Evolutionary conservation across 2,113 vertebrate genomes (phyloP).

Genomic region (Pica pica): DNA sequence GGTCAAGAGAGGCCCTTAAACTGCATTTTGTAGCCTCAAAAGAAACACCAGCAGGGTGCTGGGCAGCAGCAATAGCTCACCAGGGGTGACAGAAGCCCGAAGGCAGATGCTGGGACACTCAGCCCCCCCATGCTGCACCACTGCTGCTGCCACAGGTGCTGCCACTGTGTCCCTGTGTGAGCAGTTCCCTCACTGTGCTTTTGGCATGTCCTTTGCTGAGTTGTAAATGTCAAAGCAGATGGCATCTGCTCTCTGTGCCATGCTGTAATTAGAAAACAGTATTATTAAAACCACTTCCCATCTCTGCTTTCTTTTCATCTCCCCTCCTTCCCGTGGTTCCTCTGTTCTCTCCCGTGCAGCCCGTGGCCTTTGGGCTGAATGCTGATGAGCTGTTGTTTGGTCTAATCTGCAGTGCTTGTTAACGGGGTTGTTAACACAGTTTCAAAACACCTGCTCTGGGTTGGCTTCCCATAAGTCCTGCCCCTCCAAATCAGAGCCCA

Average conservation of each 20-base stretch:
- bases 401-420: constrained; percentile 14
- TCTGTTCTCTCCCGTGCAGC: not conserved
- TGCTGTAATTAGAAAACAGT: constrained; percentile 51
- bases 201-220: not conserved
- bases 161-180: accelerated
- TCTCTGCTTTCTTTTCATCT: constrained; percentile 31
- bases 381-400: constrained; percentile 34
- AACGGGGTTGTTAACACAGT: not conserved
- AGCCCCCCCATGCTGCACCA: accelerated
- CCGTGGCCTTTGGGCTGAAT: not conserved
- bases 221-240: not conserved
- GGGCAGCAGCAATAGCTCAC: not conserved
- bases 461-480: not conserved
- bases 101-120: accelerated
- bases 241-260: not conserved
- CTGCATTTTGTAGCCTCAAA: not conserved
- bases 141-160: not conserved
- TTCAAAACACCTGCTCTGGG: not conserved
- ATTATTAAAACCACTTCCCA: constrained; percentile 25
- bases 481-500: not conserved
- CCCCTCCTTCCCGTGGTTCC: not conserved
- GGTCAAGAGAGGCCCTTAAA: not conserved
- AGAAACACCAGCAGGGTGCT: not conserved
- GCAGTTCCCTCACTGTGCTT: not conserved
- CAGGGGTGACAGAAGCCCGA: not conserved